These are phyloP conservation scores for Villa cingulata DNA, from an alignment of 2,888 invertebrate species.

Conservation along the genomic window DNA sequence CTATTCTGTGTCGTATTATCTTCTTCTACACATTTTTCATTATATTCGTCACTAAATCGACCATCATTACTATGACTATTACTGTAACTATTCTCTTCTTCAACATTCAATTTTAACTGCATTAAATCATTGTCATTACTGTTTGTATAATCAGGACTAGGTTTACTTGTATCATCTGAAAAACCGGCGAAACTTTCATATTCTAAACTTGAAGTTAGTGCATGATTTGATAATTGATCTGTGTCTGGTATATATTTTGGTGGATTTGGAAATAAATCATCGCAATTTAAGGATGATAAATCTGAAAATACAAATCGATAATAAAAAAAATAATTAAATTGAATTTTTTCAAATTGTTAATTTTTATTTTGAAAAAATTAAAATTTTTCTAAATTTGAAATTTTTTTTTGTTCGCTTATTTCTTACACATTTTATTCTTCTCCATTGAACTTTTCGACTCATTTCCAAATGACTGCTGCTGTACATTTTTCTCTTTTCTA, in stretches of 20 bases:
- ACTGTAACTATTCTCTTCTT: not conserved
- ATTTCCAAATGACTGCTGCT: no score
- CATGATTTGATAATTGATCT: slow-evolving; percentile 1
- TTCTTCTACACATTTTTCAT: slow-evolving; percentile 3
- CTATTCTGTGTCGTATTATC: not conserved
- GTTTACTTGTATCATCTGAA: not conserved
- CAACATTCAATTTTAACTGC: not conserved
- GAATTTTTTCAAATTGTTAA: no score
- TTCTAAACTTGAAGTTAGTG: not conserved
- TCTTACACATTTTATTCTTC: no score
- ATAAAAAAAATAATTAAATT: no score
- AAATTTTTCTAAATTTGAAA: no score
- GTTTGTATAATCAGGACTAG: not conserved
- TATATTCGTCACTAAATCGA: slow-evolving; percentile 2
- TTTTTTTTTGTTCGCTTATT: no score
- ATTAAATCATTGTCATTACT: not conserved
- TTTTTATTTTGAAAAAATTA: no score
- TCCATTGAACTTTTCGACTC: no score
- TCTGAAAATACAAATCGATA: slow-evolving; percentile 13
- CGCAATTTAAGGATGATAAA: slow-evolving; percentile 15
- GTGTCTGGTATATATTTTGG: slow-evolving; percentile 12
- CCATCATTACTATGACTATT: not conserved
- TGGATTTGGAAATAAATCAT: slow-evolving; percentile 19
- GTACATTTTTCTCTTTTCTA: no score
- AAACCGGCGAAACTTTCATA: not conserved